Percentiles rank a stretch among this genome's conserved stretches.
Evolutionary conservation across 2,113 vertebrate genomes (phyloP).

Genomic region (Python bivittatus): DNA sequence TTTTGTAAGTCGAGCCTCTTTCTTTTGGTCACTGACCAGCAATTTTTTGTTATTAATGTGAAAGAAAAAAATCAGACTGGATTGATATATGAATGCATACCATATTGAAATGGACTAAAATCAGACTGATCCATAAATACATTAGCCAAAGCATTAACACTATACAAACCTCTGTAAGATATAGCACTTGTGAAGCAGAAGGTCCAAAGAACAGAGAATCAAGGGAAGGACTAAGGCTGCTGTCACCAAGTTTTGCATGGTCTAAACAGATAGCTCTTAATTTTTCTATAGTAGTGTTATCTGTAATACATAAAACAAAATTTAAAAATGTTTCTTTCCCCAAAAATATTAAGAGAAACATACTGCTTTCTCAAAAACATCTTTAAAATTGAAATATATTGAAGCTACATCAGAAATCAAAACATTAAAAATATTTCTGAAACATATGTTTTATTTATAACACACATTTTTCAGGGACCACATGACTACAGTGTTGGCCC

Average conservation of each 20-base stretch:
- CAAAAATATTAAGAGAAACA: background rate
- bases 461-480: background rate
- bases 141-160: background rate
- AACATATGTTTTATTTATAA: background rate
- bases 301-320: conserved; percentile 73
- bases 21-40: background rate
- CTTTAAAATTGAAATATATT: background rate
- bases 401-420: background rate
- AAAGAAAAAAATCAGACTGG: background rate
- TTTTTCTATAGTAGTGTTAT: conserved; percentile 96
- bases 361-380: background rate
- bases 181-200: conserved; percentile 99
- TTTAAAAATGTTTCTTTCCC: conserved; percentile 7
- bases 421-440: background rate
- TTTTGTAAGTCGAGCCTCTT: background rate
- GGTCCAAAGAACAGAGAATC: conserved; percentile 98
- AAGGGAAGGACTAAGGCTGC: conserved; percentile 95
- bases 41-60: background rate
- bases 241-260: conserved; percentile 97
- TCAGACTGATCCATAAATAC: background rate
- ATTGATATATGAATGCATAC: background rate
- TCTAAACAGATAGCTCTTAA: conserved; percentile 96
- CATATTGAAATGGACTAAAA: too few species aligned
- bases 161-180: conserved; percentile 92
- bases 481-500: background rate